Evolutionary conservation across 2,113 vertebrate genomes (phyloP).

Genomic region (Antechinus flavipes): DNA sequence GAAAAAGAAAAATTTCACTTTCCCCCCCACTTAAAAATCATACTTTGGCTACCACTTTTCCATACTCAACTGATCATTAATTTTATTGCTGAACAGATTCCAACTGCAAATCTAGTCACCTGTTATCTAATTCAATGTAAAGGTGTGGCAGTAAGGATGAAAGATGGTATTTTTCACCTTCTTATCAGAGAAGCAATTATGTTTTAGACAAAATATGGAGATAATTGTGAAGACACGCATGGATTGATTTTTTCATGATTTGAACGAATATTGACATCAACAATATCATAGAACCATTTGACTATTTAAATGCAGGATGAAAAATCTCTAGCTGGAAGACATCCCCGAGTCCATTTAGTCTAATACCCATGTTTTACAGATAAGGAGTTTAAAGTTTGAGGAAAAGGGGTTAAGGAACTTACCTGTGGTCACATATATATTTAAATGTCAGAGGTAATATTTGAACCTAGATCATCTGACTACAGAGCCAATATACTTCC

Average conservation of each 20-base stretch:
- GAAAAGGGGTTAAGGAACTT: too few species aligned
- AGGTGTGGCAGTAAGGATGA: constrained; percentile 2
- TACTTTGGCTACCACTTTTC: constrained; percentile 53
- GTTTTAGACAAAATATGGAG: too few species aligned
- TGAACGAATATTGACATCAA: too few species aligned
- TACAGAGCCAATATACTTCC: not conserved
- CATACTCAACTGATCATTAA: constrained; percentile 67
- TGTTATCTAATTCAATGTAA: constrained; percentile 44
- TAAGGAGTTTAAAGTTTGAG: too few species aligned
- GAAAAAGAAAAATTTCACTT: not conserved
- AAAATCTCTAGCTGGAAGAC: too few species aligned
- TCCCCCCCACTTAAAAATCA: not conserved
- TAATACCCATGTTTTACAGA: too few species aligned
- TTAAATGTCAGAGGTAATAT: not conserved
- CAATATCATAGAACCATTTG: too few species aligned
- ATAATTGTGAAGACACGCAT: too few species aligned
- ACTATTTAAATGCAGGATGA: too few species aligned
- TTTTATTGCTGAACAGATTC: constrained; percentile 18
- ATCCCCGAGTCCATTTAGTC: too few species aligned
- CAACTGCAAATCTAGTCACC: constrained; percentile 63
- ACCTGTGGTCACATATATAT: not conserved
- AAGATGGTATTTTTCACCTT: constrained; percentile 27
- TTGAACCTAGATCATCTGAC: not conserved
- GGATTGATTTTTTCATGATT: too few species aligned
- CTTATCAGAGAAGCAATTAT: not conserved